phyloP scores from a whole-genome alignment of 1,140 invertebrate genomes.

The Diabrotica virgifera region DNA sequence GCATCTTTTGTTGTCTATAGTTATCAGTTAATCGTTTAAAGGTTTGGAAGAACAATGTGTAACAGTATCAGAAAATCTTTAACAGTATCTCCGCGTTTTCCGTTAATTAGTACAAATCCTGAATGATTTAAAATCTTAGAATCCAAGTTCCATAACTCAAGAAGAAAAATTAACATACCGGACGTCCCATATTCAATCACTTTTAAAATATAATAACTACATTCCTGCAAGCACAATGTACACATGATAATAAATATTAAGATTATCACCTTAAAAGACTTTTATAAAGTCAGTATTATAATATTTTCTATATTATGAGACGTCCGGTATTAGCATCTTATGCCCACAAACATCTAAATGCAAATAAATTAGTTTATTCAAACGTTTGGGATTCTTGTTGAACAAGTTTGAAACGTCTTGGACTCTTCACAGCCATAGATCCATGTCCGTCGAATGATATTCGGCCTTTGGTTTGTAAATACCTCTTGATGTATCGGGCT shows the following conservation, averaged over 20 bases:
- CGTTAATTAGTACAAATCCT: too few species aligned
- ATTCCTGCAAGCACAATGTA: too few species aligned
- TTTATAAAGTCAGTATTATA: background rate
- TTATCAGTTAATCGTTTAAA: too few species aligned
- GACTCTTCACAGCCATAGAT: constrained; percentile 76
- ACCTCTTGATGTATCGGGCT: constrained; percentile 81
- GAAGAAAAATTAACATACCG: too few species aligned
- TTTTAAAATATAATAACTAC: too few species aligned
- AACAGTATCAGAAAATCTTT: too few species aligned
- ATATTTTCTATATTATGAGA: background rate
- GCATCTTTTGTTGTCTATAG: too few species aligned
- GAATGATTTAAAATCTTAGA: too few species aligned
- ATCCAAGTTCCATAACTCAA: too few species aligned
- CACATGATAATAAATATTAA: background rate
- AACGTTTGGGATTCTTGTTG: constrained; percentile 88
- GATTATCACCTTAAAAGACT: background rate
- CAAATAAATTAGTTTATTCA: constrained; percentile 60
- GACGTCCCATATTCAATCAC: too few species aligned
- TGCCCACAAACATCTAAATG: background rate
- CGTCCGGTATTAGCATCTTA: background rate
- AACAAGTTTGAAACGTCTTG: constrained; percentile 80
- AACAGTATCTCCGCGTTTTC: too few species aligned
- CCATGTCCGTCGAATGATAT: constrained; percentile 70
- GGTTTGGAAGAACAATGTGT: too few species aligned
- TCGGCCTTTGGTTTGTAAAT: constrained; percentile 71